Base-by-base conservation (phyloP, 2,888 invertebrate genomes). In the Heliconius erato region DNA sequence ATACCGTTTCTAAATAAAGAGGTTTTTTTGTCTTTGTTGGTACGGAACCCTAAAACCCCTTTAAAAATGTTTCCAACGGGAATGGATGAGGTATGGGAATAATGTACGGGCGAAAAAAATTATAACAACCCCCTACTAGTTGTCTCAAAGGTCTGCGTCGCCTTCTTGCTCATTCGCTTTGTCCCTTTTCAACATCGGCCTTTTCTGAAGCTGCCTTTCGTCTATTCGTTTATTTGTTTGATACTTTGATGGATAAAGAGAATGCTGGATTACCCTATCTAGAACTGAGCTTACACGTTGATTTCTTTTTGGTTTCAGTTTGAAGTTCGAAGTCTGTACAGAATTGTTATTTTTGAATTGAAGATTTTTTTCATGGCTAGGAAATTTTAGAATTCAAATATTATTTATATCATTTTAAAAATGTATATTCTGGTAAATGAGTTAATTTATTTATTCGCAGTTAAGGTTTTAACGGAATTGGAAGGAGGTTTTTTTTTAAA, bases 51-150 rank as follows among this genome's bases (percentile, higher is more conserved):
- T 63, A n/a, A 63, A 63, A 83, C 74, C 81, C 82, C 79, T 84
- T 84, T 82, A 84, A 85, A 86, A 83, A 63, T 77, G 81, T 81
- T 84, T 81, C 81, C 83, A 83, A 71, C 83, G 54, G 84, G 84
- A 84, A 85, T 79, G 12, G 63, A 82, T 79, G 80, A 82, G 84
- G 79, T 79, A 81, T 74, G 76, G 71, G 84, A 85, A 84, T 84
- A 86, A 86, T 85, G 85, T 78, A 82, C 76, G 82, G 82, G 85
- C 72, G 83, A 84, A 86, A 86, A 86, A 86, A 86, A 86, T 85
- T 84, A 86, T 85, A 86, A 84, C 86, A 74, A 65, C 85, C 84
- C 81, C 84, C 82, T 40, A 77, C 83, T 83, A 74, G 77, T 63
- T 28, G 78, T 81, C 82, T 84, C 85, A 86, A 86, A 84, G 84